These are phyloP conservation scores for Eupeodes luniger DNA, from an alignment of 2,888 invertebrate species.

Conservation along the genomic window DNA sequence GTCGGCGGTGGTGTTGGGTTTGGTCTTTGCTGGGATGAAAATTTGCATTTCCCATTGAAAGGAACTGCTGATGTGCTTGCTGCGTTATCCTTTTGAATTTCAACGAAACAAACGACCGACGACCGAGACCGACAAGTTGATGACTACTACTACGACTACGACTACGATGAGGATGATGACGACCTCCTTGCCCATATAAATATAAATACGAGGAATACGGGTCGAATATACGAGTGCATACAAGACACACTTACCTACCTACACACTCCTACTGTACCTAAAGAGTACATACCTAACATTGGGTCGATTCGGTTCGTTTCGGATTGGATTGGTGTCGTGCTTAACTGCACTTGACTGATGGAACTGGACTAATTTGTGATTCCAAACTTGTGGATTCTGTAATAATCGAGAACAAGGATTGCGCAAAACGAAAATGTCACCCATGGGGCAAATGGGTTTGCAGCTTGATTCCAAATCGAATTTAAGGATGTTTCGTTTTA, in stretches of 20 bases:
- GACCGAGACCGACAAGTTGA: constrained; percentile 4
- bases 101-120: constrained; percentile 18
- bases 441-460: constrained; percentile 44
- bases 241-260: too few species aligned
- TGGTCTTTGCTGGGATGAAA: constrained; percentile 43
- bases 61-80: constrained; percentile 21
- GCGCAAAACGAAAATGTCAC: constrained; percentile 56
- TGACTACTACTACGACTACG: constrained; percentile 1
- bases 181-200: not conserved
- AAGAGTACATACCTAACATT: not conserved
- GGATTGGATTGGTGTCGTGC: constrained; percentile 44
- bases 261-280: too few species aligned
- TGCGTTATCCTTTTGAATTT: constrained; percentile 9
- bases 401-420: constrained; percentile 72
- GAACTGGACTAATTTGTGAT: constrained; percentile 74
- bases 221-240: too few species aligned
- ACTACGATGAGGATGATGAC: constrained; percentile 17
- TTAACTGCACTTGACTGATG: constrained; percentile 65
- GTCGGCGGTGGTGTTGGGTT: constrained; percentile 42
- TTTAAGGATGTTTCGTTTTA: constrained; percentile 8
- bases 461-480: constrained; percentile 19
- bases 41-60: constrained; percentile 68
- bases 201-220: too few species aligned
- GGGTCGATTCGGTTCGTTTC: constrained; percentile 18
- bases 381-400: constrained; percentile 70